Conservation (phyloP, 2,797 vertebrate genomes). For the Channa striata region DNA sequence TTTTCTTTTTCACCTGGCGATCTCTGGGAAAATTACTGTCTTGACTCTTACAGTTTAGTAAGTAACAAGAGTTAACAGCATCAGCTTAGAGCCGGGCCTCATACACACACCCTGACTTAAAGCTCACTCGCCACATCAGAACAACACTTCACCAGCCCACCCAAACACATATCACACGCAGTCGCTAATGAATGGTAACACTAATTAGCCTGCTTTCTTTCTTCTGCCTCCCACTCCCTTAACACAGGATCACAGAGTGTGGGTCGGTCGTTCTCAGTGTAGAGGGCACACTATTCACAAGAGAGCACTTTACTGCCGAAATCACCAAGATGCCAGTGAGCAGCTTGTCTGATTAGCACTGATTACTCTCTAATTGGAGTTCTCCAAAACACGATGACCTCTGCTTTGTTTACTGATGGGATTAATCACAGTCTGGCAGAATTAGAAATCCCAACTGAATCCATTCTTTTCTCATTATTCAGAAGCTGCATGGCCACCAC, state of each 20-base stretch:
- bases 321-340: constrained; percentile 80
- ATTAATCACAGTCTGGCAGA: constrained; percentile 83
- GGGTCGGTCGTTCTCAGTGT: constrained; percentile 68
- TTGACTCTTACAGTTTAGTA: constrained; percentile 24
- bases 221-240: constrained; percentile 75
- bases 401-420: constrained; percentile 89
- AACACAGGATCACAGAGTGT: constrained; percentile 79
- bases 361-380: constrained; percentile 88
- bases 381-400: constrained; percentile 88
- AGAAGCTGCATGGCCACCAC: constrained; percentile 39
- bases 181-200: constrained; percentile 70
- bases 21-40: constrained; percentile 34
- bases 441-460: constrained; percentile 83
- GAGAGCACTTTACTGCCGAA: constrained; percentile 74
- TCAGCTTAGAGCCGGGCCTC: constrained; percentile 13
- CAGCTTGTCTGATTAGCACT: constrained; percentile 86
- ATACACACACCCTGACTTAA: neutral
- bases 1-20: constrained; percentile 65
- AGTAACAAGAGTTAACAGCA: constrained; percentile 7
- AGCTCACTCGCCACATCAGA: constrained; percentile 41
- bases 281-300: constrained; percentile 74
- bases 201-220: constrained; percentile 76
- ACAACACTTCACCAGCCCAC: constrained; percentile 60
- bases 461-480: constrained; percentile 78
- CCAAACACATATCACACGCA: constrained; percentile 64